phyloP scores from a whole-genome alignment of 1,140 invertebrate genomes.

The Pristionchus pacificus region DNA sequence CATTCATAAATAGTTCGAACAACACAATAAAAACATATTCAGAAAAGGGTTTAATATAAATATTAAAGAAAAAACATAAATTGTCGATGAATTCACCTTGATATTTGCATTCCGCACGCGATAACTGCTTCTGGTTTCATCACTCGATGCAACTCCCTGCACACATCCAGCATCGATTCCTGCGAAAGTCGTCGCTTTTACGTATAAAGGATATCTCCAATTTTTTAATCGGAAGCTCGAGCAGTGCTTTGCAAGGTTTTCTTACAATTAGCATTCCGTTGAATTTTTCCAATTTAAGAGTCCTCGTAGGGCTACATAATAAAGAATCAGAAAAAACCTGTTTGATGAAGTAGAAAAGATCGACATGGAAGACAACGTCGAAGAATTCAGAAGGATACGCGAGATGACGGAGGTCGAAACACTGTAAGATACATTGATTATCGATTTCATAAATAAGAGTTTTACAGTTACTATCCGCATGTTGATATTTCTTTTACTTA shows the following conservation, averaged over 20 bases:
- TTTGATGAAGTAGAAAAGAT: constrained; percentile 34
- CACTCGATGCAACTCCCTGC: constrained; percentile 24
- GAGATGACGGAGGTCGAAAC: constrained; percentile 28
- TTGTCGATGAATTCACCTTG: background rate
- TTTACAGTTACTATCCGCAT: too few species aligned
- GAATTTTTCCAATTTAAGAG: too few species aligned
- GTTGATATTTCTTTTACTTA: too few species aligned
- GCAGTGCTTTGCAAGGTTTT: too few species aligned
- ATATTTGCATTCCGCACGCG: constrained; percentile 30
- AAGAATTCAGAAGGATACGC: constrained; percentile 35
- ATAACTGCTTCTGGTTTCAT: constrained; percentile 23
- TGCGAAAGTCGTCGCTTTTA: too few species aligned
- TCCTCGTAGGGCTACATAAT: too few species aligned
- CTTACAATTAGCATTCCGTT: too few species aligned
- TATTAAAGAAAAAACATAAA: background rate
- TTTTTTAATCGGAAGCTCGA: too few species aligned
- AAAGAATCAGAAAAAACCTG: background rate
- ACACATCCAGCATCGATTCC: constrained; percentile 20
- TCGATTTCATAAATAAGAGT: too few species aligned
- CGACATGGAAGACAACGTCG: constrained; percentile 27
- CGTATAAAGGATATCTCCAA: too few species aligned
- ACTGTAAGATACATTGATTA: too few species aligned
- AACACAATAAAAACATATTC: background rate
- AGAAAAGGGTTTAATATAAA: background rate
- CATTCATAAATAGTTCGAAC: background rate